Evolutionary conservation across 2,888 invertebrate genomes (phyloP), one percentile per base, ranked within the genome.

Genomic region (Tyria jacobaeae): DNA sequence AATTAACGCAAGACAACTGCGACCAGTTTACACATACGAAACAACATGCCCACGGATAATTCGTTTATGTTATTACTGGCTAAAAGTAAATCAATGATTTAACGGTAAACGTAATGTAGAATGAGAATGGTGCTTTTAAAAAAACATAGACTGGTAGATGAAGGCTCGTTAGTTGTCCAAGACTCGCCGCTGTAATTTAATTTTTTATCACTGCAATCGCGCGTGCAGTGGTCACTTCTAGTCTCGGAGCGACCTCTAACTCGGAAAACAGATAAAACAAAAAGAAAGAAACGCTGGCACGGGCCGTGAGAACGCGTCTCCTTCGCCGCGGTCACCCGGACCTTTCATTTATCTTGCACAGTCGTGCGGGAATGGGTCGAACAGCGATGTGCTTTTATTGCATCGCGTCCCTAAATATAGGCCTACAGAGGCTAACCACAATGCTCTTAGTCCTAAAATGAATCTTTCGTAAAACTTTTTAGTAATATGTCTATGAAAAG

Each of bases 261-360:
- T 92, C 88, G 87, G 91, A 87, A 89, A 88, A 87, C 86, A 89
- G 88, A 88, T 85, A 86, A 88, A 90, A 91, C 84, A 92, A 92
- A 93, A 92, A 92, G 85, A 90, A 88, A 82, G 84, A 85, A 86
- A 85, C 84, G 83, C 87, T 85, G 87, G 90, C 90, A 89, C 91
- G 92, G 92, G 92, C 92, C 93, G 93, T 93, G 93, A 93, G 93
- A 93, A 92, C 91, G 89, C 88, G 89, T 89, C 91, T 90, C 88
- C 88, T 86, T 82, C 81, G 83, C 78, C 83, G 82, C 83, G 86
- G 81, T 78, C 81, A 83, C 81, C 80, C 81, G 83, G 80, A 81
- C 86, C 89, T 84, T 86, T 89, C 92, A 92, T 94, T 94, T 93
- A 94, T 93, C 92, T 92, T 89, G 88, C 87, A 92, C 88, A 87